phyloP scores from a whole-genome alignment of 2,797 vertebrate species.

The Amblyraja radiata region DNA sequence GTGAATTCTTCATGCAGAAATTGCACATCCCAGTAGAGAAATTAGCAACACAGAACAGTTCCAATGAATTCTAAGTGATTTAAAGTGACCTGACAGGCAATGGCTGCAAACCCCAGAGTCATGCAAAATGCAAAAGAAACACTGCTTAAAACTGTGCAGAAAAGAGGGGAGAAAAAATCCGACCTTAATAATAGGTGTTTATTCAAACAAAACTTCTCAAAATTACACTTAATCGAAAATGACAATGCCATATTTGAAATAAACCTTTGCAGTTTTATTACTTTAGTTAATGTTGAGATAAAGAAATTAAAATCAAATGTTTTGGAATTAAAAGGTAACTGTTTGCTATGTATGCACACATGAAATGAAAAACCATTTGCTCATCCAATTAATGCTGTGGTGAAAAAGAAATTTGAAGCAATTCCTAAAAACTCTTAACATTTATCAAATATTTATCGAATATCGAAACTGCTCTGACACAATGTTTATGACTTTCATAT shows the following conservation, averaged over 20 bases:
- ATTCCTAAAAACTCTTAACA: constrained; percentile 19
- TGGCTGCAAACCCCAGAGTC: constrained; percentile 80
- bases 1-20: constrained; percentile 18
- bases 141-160: constrained; percentile 45
- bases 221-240: constrained; percentile 4
- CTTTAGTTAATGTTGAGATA: neutral
- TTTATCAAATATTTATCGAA: constrained; percentile 35
- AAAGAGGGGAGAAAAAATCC: neutral
- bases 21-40: constrained; percentile 60
- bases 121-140: constrained; percentile 89
- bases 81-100: constrained; percentile 88
- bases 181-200: neutral
- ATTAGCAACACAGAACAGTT: constrained; percentile 71
- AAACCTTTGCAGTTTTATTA: neutral
- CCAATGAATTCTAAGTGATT: constrained; percentile 78
- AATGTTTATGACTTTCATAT: constrained; percentile 30
- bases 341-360: constrained; percentile 19
- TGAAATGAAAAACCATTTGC: constrained; percentile 24
- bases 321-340: constrained; percentile 30
- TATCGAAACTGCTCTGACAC: neutral
- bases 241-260: neutral
- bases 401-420: constrained; percentile 26
- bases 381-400: constrained; percentile 22
- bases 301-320: neutral
- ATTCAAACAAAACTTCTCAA: neutral